Percentiles rank a stretch among this genome's conserved stretches.
Evolutionary conservation across 2,888 invertebrate species (phyloP).

Genomic region (Diarsia mendica): DNA sequence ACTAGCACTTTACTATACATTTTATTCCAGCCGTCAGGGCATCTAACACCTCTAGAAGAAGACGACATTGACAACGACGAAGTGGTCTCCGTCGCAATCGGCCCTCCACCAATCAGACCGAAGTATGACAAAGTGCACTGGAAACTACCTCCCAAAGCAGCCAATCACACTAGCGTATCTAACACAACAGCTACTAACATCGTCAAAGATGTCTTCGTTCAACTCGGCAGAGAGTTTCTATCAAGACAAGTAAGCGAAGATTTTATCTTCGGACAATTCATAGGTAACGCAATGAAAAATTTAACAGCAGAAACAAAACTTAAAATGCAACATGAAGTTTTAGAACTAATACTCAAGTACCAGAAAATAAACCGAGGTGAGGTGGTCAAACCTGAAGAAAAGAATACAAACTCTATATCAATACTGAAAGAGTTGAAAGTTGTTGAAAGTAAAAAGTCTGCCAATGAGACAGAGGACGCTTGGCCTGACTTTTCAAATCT

Average conservation of each 20-base stretch:
- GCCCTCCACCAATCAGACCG: conserved; percentile 81
- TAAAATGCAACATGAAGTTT: conserved; percentile 84
- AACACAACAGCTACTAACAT: conserved; percentile 71
- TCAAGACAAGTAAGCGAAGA: conserved; percentile 82
- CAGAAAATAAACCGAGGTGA: conserved; percentile 71
- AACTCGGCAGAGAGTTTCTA: conserved; percentile 82
- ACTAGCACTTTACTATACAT: background rate
- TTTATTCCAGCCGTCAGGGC: conserved; percentile 81
- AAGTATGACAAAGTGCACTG: conserved; percentile 79
- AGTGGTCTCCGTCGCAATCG: conserved; percentile 85
- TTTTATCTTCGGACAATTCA: conserved; percentile 86
- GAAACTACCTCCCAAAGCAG: conserved; percentile 67
- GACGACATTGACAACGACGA: conserved; percentile 87
- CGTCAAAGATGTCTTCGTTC: conserved; percentile 79
- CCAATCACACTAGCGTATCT: conserved; percentile 32
- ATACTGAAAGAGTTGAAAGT: conserved; percentile 69
- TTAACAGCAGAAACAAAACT: conserved; percentile 77
- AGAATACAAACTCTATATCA: conserved; percentile 16
- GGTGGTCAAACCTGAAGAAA: conserved; percentile 51
- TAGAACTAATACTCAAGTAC: conserved; percentile 82
- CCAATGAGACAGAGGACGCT: conserved; percentile 82
- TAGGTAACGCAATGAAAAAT: conserved; percentile 83
- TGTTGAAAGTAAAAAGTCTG: conserved; percentile 73
- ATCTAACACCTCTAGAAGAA: conserved; percentile 82
- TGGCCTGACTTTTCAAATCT: conserved; percentile 86